Evolutionary conservation across 2,888 invertebrate species (phyloP).

Genomic region (Acrobasis repandana): DNA sequence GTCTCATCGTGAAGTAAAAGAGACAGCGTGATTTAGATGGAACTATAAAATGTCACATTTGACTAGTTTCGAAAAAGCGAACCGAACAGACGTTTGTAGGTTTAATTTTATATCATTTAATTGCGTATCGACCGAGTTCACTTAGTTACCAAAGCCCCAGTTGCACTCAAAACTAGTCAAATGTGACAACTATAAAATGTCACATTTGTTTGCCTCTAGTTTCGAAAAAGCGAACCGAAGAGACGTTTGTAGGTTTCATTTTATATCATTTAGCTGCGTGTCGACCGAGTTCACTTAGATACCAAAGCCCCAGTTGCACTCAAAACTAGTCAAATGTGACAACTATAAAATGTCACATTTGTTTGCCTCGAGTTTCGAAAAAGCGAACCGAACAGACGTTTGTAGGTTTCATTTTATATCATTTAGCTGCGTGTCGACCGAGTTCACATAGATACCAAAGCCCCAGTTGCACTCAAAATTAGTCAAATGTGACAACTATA

Average conservation of each 20-base stretch:
- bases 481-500: too few relatives aligned
- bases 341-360: slow-evolving; percentile 23
- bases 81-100: neutral
- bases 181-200: slow-evolving; percentile 25
- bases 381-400: slow-evolving; percentile 6
- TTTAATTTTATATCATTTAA: slow-evolving; percentile 16
- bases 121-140: neutral
- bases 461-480: slow-evolving; percentile 13
- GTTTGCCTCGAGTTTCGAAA: slow-evolving; percentile 12
- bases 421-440: neutral
- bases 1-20: neutral
- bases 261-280: slow-evolving; percentile 8
- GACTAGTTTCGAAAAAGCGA: slow-evolving; percentile 14
- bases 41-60: slow-evolving; percentile 23
- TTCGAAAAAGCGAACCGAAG: slow-evolving; percentile 5
- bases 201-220: slow-evolving; percentile 18
- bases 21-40: slow-evolving; percentile 27
- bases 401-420: slow-evolving; percentile 2
- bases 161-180: too few relatives aligned
- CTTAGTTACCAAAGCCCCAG: slow-evolving; percentile 15
- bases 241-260: neutral
- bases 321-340: too few relatives aligned
- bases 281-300: slow-evolving; percentile 4
- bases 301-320: slow-evolving; percentile 11
- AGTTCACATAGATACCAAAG: slow-evolving; percentile 9